phyloP scores from a whole-genome alignment of 1,140 invertebrate species.

The Platyscapa corneri region DNA sequence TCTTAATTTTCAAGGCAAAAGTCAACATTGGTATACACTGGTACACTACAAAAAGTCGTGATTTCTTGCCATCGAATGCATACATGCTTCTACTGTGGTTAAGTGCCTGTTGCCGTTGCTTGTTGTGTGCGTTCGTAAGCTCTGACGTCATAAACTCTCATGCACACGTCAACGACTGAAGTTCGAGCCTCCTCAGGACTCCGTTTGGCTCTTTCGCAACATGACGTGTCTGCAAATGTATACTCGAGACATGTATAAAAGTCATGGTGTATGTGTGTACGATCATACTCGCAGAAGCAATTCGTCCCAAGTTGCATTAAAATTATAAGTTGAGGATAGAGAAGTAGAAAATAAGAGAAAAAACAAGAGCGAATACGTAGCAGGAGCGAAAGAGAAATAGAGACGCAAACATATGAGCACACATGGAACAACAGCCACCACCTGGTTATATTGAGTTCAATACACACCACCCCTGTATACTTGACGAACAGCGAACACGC shows the following conservation, averaged over 20 bases:
- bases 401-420: constrained; percentile 64
- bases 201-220: background rate
- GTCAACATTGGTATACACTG: background rate
- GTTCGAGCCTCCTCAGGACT: background rate
- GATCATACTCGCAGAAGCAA: background rate
- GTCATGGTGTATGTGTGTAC: background rate
- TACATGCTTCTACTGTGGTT: background rate
- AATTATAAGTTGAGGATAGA: background rate
- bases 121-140: background rate
- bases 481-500: constrained; percentile 29
- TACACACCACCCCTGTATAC: constrained; percentile 59
- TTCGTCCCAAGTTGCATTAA: background rate
- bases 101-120: constrained; percentile 20
- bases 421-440: constrained; percentile 66
- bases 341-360: background rate
- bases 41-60: background rate
- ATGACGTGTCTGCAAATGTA: constrained; percentile 47
- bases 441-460: constrained; percentile 62
- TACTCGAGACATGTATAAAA: constrained; percentile 12
- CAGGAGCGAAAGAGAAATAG: background rate
- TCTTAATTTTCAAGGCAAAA: background rate
- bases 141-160: background rate
- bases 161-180: background rate
- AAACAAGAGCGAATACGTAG: background rate
- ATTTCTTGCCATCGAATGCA: constrained; percentile 31